Evolutionary conservation across 2,113 vertebrate species (phyloP), one percentile per base, ranked within the genome.

Genomic region (Oreochromis niloticus): DNA sequence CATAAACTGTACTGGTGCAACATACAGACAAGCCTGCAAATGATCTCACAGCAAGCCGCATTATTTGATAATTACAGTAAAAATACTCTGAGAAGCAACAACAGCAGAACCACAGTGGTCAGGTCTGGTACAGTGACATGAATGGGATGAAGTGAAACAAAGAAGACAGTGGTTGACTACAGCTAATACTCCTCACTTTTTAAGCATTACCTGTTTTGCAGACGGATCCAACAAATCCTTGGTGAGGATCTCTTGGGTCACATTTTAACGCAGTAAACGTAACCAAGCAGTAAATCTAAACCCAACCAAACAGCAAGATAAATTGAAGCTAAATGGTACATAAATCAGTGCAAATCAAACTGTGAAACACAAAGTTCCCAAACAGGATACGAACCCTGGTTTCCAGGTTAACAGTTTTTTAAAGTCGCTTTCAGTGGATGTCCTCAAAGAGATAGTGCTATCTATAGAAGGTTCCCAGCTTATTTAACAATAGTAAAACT

Each of bases 401-500:
- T 48, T 50, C 14, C 71, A 75, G 43, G 1, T 48, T 48, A 75
- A 4, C 24, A 7, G 9, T 27, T 27, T 27, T 30, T 46, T 48
- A 68, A 50, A 32, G 10, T 13, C 10, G 0, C 46, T 50, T 5
- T 32, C 16, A 19, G 57, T 34, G 84, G 7, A 34, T 19, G 17
- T 52, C 34, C 39, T 66, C 8, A 8, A 19, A 50, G 9, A 22
- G 1, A 52, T 13, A 4, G 16, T 66, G 14, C 27, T 22, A 3
- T 86, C 30, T 85, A 12, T 32, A 22, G 19, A 57, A 59, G 61
- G n/a, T 87, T 93, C 89, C 89, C 83, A 91, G 81, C 81, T 71
- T 55, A 61, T 86, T 84, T 19, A 83, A 88, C 48, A 87, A 78
- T 83, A 32, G 30, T 73, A 55, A 79, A 85, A 82, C 61, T 54